Evolutionary conservation across 35 echinoderm and acorn worm genomes (phyloP).

Genomic region (Stichopus chloronotus): DNA sequence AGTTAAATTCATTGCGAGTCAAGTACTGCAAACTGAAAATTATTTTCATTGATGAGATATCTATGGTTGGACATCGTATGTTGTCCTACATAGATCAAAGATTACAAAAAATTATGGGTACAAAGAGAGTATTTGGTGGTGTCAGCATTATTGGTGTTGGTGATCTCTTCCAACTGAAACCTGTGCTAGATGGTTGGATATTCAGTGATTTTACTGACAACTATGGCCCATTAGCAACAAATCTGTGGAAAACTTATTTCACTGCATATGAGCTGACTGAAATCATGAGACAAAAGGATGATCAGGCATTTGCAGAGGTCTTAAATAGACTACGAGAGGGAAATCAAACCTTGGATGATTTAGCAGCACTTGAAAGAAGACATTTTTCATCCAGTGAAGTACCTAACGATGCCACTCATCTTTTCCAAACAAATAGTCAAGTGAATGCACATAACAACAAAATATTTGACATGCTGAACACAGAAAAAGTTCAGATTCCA

Average conservation of each 20-base stretch:
- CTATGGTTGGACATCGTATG: slow-evolving; percentile 56
- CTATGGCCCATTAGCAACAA: slow-evolving; percentile 34
- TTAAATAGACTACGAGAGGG: slow-evolving; percentile 58
- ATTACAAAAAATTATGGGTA: slow-evolving; percentile 49
- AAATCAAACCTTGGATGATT: slow-evolving; percentile 40
- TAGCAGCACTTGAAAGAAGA: slow-evolving; percentile 3
- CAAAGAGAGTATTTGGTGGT: slow-evolving; percentile 27
- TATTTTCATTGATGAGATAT: slow-evolving; percentile 69
- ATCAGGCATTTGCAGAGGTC: slow-evolving; percentile 54
- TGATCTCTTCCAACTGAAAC: slow-evolving; percentile 66
- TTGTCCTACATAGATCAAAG: slow-evolving; percentile 35
- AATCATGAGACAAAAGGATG: slow-evolving; percentile 73
- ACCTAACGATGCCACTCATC: slow-evolving; percentile 40
- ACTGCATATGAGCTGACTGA: slow-evolving; percentile 59
- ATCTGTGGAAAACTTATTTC: slow-evolving; percentile 66
- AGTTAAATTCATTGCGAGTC: slow-evolving; percentile 17
- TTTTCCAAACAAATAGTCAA: slow-evolving; percentile 57
- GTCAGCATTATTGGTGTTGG: slow-evolving; percentile 54
- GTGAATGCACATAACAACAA: slow-evolving; percentile 43
- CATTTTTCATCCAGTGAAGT: not conserved
- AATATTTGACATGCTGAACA: not conserved
- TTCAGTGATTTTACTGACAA: not conserved
- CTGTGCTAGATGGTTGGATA: slow-evolving; percentile 44
- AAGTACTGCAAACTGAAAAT: slow-evolving; percentile 38
- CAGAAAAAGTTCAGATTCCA: slow-evolving; percentile 42